A percentile compares a stretch with the other conserved stretches of the same genome.
These are phyloP conservation scores for Eolophus roseicapilla DNA, from an alignment of 2,113 vertebrate genomes.

Conservation along the genomic window DNA sequence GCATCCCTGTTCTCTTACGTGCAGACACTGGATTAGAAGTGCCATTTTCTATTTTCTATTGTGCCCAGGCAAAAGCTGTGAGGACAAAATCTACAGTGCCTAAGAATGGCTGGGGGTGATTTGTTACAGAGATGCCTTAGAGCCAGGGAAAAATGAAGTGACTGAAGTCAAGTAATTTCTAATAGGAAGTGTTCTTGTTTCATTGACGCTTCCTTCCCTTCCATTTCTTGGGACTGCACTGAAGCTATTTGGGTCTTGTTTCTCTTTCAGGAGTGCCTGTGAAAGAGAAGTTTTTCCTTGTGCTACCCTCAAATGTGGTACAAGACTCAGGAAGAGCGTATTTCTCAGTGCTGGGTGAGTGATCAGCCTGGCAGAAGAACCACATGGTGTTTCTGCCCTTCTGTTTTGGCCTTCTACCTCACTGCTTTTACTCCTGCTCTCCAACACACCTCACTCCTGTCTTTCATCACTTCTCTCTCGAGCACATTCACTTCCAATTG, in stretches of 20 bases:
- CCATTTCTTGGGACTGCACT: background rate
- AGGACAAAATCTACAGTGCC: background rate
- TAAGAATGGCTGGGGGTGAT: background rate
- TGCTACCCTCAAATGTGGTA: constrained; percentile 66
- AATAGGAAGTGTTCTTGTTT: background rate
- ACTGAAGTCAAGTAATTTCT: background rate
- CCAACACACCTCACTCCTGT: background rate
- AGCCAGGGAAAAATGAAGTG: background rate
- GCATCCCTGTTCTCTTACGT: background rate
- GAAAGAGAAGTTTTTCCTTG: constrained; percentile 45
- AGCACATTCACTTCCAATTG: background rate
- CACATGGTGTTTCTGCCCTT: background rate
- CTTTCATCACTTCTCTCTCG: background rate
- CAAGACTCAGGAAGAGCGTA: constrained; percentile 69
- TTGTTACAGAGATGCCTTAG: background rate
- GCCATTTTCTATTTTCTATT: background rate
- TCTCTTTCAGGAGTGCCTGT: constrained; percentile 25
- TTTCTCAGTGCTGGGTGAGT: constrained; percentile 74
- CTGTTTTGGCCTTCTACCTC: background rate
- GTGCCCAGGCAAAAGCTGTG: background rate
- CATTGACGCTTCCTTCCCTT: background rate
- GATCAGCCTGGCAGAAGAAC: background rate
- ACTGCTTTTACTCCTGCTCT: background rate
- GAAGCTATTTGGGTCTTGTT: background rate
- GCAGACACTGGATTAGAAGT: background rate